Percentiles rank a stretch among this genome's conserved stretches.
These are phyloP conservation scores for Xestia ashworthii DNA, from an alignment of 2,888 invertebrate species.

Conservation along the genomic window DNA sequence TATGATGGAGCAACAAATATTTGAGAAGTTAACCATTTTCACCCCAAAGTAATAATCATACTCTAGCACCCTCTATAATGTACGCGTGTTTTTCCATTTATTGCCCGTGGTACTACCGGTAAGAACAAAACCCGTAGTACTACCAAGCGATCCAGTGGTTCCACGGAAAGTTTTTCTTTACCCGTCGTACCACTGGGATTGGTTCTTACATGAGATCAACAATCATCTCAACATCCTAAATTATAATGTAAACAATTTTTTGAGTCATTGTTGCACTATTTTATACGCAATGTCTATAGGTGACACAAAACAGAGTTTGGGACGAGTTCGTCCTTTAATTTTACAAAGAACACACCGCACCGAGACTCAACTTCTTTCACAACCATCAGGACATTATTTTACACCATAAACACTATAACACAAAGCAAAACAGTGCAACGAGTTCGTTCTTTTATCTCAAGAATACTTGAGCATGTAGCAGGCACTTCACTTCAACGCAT, in stretches of 20 bases:
- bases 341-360: background rate
- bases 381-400: background rate
- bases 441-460: constrained; percentile 29
- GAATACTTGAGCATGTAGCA: constrained; percentile 23
- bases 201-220: too few relatives aligned
- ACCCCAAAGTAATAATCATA: background rate
- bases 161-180: too few relatives aligned
- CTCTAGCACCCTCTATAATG: background rate
- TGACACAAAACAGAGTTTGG: background rate
- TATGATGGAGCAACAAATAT: background rate
- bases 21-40: background rate
- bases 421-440: background rate
- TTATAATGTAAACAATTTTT: background rate
- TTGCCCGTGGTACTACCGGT: too few relatives aligned
- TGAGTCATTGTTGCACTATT: too few relatives aligned
- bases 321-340: background rate
- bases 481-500: constrained; percentile 37
- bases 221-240: too few relatives aligned
- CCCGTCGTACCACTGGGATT: too few relatives aligned
- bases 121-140: too few relatives aligned
- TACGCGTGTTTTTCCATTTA: too few relatives aligned
- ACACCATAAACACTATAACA: constrained; percentile 5
- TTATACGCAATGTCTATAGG: background rate
- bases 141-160: too few relatives aligned
- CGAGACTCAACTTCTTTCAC: constrained; percentile 1